phyloP scores from a whole-genome alignment of 2,888 invertebrate genomes.

The Platynereis dumerilii region DNA sequence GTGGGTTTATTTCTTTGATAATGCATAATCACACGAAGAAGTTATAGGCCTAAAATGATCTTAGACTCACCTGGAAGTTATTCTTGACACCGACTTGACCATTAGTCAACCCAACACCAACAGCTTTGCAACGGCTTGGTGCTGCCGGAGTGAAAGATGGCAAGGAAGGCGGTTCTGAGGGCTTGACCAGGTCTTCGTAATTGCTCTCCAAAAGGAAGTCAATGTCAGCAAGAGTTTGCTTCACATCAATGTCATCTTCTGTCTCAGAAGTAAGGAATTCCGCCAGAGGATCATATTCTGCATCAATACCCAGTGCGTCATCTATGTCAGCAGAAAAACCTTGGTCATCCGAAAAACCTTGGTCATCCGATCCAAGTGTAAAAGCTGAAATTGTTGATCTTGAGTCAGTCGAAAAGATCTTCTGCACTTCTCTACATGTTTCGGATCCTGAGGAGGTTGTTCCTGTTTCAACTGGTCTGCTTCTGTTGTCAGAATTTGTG shows the following conservation, averaged over 20 bases:
- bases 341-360: background rate
- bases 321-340: background rate
- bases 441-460: conserved; percentile 1
- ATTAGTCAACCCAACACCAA: conserved; percentile 50
- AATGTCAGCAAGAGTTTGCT: too few relatives aligned
- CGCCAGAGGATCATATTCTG: background rate
- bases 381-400: background rate
- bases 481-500: background rate
- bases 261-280: background rate
- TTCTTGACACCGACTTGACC: conserved; percentile 56
- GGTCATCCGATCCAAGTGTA: too few relatives aligned
- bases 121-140: conserved; percentile 29
- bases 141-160: background rate
- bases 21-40: too few relatives aligned
- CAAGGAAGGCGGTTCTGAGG: too few relatives aligned
- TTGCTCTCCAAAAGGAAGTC: background rate
- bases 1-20: too few relatives aligned
- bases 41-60: too few relatives aligned
- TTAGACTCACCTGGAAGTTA: conserved; percentile 53
- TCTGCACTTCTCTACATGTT: background rate
- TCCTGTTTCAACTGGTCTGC: background rate
- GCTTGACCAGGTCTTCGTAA: conserved; percentile 5
- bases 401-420: background rate
- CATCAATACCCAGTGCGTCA: too few relatives aligned
- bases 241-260: background rate